Evolutionary conservation across 92 coral and sea anemone species (phyloP), one percentile per base, ranked within the genome.

Genomic region (Bergia puertoricense): DNA sequence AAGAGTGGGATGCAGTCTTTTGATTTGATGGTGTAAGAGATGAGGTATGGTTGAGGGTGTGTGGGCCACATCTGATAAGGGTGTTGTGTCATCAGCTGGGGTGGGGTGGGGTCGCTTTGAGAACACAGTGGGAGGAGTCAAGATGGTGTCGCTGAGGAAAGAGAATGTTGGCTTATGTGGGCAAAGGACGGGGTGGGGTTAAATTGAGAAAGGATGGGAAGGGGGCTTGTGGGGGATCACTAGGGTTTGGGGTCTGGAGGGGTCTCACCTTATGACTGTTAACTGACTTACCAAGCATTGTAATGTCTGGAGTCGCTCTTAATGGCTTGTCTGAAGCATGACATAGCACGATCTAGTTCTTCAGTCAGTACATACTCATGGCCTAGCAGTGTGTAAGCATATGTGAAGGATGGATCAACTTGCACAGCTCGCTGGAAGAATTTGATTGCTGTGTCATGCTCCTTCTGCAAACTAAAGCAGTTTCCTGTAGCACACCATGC

Each of bases 341-440:
- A 97, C 99, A 97, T 95, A 38, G 99, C 99, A 13, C 99, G 94
- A 74, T 95, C 99, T 13, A 97, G 91, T 83, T 97, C 99, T 80
- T 97, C 99, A 0, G 97, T 97, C 40, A 95, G 89, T 6, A 97
- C 99, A 76, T 97, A 97, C 79, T 97, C 99, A 62, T 97, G 99
- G 4, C 99, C 99, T 41, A 95, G 96, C 50, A 97, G 82, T 4
- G 99, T 97, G 87, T 97, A 97, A 14, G 98, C 98, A 86, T 97
- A 97, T 16, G 98, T 97, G 86, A 95, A 97, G 69, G 91, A 86
- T 16, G 94, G 94, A 54, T 95, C 93, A 2, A 97, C 99, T 77
- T 97, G 99, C n/a, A 97, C 99, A 1, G 99, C 99, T 37, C 99
- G 94, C 89, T 97, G 98, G 85, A 97, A 97, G 89, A 97, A 97